These are phyloP conservation scores for Sphecodes monilicornis DNA, from an alignment of 2,888 invertebrate species.

Conservation along the genomic window DNA sequence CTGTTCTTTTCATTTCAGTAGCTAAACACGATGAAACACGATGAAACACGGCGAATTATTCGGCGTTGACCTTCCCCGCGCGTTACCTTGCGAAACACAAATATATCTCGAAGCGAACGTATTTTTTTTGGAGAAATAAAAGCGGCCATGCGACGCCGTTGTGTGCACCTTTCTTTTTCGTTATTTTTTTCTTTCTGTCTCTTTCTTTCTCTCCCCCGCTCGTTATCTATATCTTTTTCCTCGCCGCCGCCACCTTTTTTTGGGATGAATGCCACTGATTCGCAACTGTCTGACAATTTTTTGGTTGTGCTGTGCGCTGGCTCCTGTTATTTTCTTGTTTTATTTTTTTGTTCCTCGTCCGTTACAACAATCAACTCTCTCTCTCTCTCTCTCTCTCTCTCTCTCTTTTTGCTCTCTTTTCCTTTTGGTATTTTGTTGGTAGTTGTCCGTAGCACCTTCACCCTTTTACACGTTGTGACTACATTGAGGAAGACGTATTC, in stretches of 20 bases:
- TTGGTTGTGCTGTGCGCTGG: conserved; percentile 73
- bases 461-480: conserved; percentile 71
- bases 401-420: conserved; percentile 42
- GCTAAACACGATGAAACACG: not conserved
- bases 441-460: conserved; percentile 34
- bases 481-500: conserved; percentile 51
- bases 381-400: too few species aligned
- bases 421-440: conserved; percentile 47
- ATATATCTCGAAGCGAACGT: conserved; percentile 43
- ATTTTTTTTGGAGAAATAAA: conserved; percentile 51
- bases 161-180: conserved; percentile 67
- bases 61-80: conserved; percentile 24
- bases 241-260: conserved; percentile 54
- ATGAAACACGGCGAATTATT: conserved; percentile 19
- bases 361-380: too few species aligned
- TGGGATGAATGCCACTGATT: conserved; percentile 61
- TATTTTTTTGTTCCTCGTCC: conserved; percentile 56
- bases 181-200: conserved; percentile 71
- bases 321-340: conserved; percentile 64
- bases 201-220: conserved; percentile 62
- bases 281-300: conserved; percentile 66
- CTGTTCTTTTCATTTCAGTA: not conserved
- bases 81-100: not conserved
- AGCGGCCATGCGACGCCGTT: conserved; percentile 71
- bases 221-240: conserved; percentile 72